Evolutionary conservation across 2,888 invertebrate species (phyloP).

Genomic region (Drosophila infuscata): DNA sequence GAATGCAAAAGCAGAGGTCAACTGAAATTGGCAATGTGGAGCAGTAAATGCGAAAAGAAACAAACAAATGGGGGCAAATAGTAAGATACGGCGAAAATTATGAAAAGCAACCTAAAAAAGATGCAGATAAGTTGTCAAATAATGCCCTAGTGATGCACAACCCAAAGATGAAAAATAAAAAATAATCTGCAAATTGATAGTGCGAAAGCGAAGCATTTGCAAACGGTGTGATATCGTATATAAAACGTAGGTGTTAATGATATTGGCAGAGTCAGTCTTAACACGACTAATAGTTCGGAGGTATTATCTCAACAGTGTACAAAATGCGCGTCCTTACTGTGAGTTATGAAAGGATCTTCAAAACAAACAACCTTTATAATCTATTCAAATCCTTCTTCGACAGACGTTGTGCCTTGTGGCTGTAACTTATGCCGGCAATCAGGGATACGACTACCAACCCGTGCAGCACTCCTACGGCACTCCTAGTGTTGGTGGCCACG

Average conservation of each 20-base stretch:
- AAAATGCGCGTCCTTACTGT: slow-evolving; percentile 76
- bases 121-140: slow-evolving; percentile 36
- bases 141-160: slow-evolving; percentile 57
- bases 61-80: slow-evolving; percentile 27
- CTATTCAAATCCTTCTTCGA: background rate
- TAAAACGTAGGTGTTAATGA: slow-evolving; percentile 61
- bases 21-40: slow-evolving; percentile 20
- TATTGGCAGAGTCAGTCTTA: slow-evolving; percentile 53
- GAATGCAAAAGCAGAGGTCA: slow-evolving; percentile 28
- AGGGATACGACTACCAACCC: slow-evolving; percentile 76
- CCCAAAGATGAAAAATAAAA: slow-evolving; percentile 31
- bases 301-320: slow-evolving; percentile 43
- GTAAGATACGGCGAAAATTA: slow-evolving; percentile 18
- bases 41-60: slow-evolving; percentile 22
- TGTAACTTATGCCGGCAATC: slow-evolving; percentile 59
- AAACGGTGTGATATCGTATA: slow-evolving; percentile 45
- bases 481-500: slow-evolving; percentile 48
- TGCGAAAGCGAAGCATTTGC: slow-evolving; percentile 26
- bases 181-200: slow-evolving; percentile 46
- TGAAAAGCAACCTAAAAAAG: slow-evolving; percentile 22
- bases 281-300: slow-evolving; percentile 47
- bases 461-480: slow-evolving; percentile 44
- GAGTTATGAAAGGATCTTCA: slow-evolving; percentile 36
- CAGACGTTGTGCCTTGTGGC: slow-evolving; percentile 69
- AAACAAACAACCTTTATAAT: background rate